Percentiles rank a stretch among this genome's conserved stretches.
Conservation (phyloP, 2,888 invertebrate genomes). For the Gandaritis pyraliata region DNA sequence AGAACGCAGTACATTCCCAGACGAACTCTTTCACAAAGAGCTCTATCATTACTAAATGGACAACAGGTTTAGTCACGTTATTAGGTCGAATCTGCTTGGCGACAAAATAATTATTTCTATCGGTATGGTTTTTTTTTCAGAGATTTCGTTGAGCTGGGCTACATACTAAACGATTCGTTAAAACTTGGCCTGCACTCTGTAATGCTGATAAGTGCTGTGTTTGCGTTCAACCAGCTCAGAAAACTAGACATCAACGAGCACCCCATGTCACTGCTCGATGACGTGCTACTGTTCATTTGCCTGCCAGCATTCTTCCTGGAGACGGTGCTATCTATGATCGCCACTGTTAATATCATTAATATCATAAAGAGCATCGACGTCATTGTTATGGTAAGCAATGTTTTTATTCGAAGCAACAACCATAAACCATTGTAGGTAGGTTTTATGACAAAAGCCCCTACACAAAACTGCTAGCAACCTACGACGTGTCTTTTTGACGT, state of each 20-base stretch:
- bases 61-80: no score
- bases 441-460: no score
- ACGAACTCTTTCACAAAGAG: no score
- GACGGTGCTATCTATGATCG: constrained; percentile 87
- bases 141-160: constrained; percentile 75
- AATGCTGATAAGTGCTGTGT: constrained; percentile 84
- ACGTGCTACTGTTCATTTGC: constrained; percentile 88
- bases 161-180: constrained; percentile 78
- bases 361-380: constrained; percentile 80
- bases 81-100: no score
- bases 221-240: constrained; percentile 86
- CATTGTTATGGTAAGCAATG: constrained; percentile 80
- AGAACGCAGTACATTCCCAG: no score
- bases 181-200: constrained; percentile 81
- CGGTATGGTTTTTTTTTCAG: constrained; percentile 59
- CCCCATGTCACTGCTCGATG: constrained; percentile 87
- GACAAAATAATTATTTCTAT: no score
- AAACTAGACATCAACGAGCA: constrained; percentile 87
- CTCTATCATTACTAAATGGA: no score
- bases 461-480: no score
- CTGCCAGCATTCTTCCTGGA: constrained; percentile 90
- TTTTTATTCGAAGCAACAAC: neutral
- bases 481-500: no score
- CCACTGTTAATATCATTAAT: constrained; percentile 83
- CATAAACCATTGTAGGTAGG: no score